Evolutionary conservation across 2,797 vertebrate species (phyloP).

Genomic region (Carcharodon carcharias): DNA sequence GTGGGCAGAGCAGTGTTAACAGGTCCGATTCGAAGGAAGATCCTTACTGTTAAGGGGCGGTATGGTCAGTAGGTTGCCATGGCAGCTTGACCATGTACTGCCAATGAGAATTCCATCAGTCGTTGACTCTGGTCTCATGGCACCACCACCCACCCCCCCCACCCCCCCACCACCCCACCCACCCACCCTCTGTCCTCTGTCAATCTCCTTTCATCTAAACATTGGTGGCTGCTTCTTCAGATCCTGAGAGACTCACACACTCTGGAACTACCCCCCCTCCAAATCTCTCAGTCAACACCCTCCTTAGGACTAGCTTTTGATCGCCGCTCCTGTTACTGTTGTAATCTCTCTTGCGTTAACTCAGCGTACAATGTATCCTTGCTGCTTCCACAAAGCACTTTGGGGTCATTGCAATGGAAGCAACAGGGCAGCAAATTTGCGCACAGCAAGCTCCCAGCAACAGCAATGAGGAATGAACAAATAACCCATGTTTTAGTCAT

Average conservation of each 20-base stretch:
- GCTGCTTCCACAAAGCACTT: background rate
- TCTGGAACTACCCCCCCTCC: background rate
- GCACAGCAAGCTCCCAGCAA: background rate
- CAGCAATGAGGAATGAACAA: background rate
- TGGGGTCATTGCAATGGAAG: background rate
- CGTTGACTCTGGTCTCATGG: background rate
- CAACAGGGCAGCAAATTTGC: background rate
- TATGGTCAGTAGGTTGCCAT: background rate
- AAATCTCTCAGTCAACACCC: background rate
- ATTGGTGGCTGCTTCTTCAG: background rate
- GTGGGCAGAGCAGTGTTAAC: background rate
- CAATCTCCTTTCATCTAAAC: background rate
- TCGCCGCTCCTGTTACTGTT: background rate
- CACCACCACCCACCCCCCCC: too few species aligned
- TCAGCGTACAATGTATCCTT: background rate
- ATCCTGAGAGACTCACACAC: background rate
- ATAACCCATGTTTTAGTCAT: background rate
- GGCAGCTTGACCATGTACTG: background rate
- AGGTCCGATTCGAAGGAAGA: background rate
- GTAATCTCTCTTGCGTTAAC: background rate
- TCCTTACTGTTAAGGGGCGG: background rate
- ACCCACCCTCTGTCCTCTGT: too few species aligned
- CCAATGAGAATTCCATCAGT: background rate
- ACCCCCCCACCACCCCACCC: too few species aligned
- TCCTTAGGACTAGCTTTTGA: background rate